phyloP scores from a whole-genome alignment of 2,888 invertebrate genomes.

The Coenonympha glycerion region DNA sequence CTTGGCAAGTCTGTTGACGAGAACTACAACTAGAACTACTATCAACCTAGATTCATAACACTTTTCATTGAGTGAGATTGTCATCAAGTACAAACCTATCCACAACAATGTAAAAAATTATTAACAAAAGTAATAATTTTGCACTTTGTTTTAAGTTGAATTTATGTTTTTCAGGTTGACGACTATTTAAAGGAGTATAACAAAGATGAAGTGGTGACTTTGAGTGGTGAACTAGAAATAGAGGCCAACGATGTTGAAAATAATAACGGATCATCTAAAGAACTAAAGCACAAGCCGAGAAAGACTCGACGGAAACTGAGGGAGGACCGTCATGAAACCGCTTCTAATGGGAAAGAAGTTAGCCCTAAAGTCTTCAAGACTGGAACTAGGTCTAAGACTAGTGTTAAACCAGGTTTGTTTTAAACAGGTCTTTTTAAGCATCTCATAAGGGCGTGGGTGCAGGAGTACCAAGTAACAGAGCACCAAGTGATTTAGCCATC shows the following conservation, averaged over 20 bases:
- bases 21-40: too few species aligned
- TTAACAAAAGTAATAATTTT: too few species aligned
- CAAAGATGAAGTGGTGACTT: conserved; percentile 67
- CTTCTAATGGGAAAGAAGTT: conserved; percentile 57
- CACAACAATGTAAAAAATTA: too few species aligned
- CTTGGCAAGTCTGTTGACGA: too few species aligned
- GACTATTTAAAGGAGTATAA: conserved; percentile 72
- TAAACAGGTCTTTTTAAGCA: too few species aligned
- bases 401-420: conserved; percentile 49
- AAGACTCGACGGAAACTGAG: conserved; percentile 63
- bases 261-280: conserved; percentile 60
- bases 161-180: conserved; percentile 47
- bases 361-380: conserved; percentile 70
- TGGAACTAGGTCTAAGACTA: conserved; percentile 49
- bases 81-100: too few species aligned
- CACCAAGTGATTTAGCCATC: too few species aligned
- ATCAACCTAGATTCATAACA: too few species aligned
- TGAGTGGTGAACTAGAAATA: conserved; percentile 71
- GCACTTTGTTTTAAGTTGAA: neutral
- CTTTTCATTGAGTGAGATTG: too few species aligned
- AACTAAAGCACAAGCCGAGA: conserved; percentile 59
- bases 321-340: conserved; percentile 59
- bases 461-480: too few species aligned
- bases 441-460: too few species aligned
- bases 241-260: conserved; percentile 67